These are phyloP conservation scores for Standfussiana lucernea DNA, from an alignment of 2,888 invertebrate genomes.

Conservation along the genomic window DNA sequence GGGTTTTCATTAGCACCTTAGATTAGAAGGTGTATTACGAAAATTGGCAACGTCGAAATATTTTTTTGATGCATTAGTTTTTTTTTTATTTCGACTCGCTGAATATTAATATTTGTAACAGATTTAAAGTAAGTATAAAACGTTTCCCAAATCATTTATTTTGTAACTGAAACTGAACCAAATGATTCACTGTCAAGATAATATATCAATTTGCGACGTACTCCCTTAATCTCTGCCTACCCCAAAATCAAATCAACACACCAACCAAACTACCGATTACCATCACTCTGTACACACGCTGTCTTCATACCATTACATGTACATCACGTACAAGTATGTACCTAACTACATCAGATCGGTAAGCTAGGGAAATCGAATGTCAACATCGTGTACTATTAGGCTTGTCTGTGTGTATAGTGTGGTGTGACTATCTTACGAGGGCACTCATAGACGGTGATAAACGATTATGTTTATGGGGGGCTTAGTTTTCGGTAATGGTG, in stretches of 20 bases:
- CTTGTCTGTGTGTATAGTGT: conserved; percentile 15
- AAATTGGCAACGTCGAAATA: too few species aligned
- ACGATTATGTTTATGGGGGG: not conserved
- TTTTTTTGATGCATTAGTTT: too few species aligned
- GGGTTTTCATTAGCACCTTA: too few species aligned
- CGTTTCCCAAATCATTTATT: not conserved
- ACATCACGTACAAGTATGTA: conserved; percentile 13
- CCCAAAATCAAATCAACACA: conserved; percentile 17
- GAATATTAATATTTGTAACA: too few species aligned
- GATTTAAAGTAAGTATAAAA: not conserved
- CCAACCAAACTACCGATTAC: conserved; percentile 29
- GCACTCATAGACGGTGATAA: not conserved
- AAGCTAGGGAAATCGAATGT: conserved; percentile 64
- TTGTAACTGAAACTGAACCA: not conserved
- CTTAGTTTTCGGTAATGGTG: not conserved
- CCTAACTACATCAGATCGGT: conserved; percentile 27
- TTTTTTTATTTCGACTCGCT: too few species aligned
- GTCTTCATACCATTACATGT: conserved; percentile 55
- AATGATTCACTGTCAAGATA: not conserved
- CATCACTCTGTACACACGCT: conserved; percentile 23
- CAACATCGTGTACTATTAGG: conserved; percentile 56
- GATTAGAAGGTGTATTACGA: too few species aligned
- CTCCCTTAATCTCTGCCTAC: not conserved
- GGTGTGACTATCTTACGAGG: conserved; percentile 5
- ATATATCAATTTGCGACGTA: not conserved